phyloP scores from a whole-genome alignment of 2,797 vertebrate genomes.

The Alosa sapidissima region DNA sequence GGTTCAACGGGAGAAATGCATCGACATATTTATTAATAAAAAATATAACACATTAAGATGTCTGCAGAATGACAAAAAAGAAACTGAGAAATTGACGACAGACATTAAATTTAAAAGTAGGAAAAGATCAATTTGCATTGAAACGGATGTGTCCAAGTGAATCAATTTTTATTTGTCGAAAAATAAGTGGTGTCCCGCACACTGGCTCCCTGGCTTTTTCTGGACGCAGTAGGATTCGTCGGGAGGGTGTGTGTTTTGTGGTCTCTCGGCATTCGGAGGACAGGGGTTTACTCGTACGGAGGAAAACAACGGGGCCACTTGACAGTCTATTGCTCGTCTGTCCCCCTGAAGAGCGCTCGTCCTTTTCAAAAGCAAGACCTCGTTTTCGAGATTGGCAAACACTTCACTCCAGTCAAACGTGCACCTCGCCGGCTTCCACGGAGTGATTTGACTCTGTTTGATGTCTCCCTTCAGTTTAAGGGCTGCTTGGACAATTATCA shows the following conservation, averaged over 20 bases:
- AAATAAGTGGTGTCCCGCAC: not conserved
- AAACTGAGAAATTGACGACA: not conserved
- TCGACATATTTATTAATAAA: not conserved
- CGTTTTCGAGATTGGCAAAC: slow-evolving; percentile 9
- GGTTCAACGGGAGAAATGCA: not conserved
- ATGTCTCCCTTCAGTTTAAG: slow-evolving; percentile 53
- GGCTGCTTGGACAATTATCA: slow-evolving; percentile 56
- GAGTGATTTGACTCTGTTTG: slow-evolving; percentile 39
- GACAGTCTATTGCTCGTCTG: not conserved
- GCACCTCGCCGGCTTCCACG: not conserved
- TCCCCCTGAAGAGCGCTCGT: slow-evolving; percentile 11
- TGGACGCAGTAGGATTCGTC: not conserved
- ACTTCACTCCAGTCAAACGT: slow-evolving; percentile 7
- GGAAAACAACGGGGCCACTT: not conserved
- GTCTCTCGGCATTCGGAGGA: not conserved
- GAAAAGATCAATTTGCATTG: slow-evolving; percentile 3
- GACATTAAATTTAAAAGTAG: not conserved
- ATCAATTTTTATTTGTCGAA: not conserved
- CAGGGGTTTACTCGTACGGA: not conserved
- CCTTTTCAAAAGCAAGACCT: not conserved
- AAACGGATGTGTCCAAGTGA: not conserved
- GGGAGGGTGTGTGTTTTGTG: not conserved
- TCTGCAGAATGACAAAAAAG: not conserved
- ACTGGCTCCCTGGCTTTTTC: not conserved
- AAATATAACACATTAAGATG: not conserved